Conservation (phyloP, 2,113 vertebrate genomes). For the Salminus brasiliensis region DNA sequence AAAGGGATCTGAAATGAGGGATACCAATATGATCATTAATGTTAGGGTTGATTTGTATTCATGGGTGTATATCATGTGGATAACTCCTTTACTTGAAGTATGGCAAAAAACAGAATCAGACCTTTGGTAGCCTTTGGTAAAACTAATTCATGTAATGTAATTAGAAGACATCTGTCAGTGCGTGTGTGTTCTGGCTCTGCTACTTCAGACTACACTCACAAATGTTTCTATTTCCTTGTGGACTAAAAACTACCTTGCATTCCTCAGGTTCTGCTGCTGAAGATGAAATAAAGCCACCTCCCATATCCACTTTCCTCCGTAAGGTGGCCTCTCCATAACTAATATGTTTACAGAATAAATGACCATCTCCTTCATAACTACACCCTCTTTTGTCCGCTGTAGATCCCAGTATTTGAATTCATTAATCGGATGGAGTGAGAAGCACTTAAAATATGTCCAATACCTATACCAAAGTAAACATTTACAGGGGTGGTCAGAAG, state of each 20-base stretch:
- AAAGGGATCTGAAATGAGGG: background rate
- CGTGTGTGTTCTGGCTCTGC: constrained; percentile 43
- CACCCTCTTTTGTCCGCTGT: no score
- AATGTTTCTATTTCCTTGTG: constrained; percentile 61
- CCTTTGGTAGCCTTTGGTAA: background rate
- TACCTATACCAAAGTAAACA: no score
- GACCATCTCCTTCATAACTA: no score
- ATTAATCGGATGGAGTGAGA: no score
- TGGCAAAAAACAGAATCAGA: constrained; percentile 6
- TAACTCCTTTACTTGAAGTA: constrained; percentile 1
- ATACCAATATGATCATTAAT: background rate
- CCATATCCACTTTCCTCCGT: background rate
- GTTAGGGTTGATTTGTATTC: background rate
- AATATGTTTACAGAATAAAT: background rate
- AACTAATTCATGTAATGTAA: background rate
- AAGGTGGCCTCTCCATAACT: constrained; percentile 45
- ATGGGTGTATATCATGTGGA: background rate
- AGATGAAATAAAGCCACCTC: constrained; percentile 48
- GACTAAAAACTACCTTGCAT: constrained; percentile 60
- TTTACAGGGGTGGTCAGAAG: no score
- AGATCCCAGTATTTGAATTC: no score
- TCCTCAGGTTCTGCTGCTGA: constrained; percentile 24
- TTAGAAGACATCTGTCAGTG: background rate
- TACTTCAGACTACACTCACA: constrained; percentile 60
- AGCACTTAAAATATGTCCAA: no score